phyloP scores from a whole-genome alignment of 2,797 vertebrate genomes.

The Ceyx erithaca region DNA sequence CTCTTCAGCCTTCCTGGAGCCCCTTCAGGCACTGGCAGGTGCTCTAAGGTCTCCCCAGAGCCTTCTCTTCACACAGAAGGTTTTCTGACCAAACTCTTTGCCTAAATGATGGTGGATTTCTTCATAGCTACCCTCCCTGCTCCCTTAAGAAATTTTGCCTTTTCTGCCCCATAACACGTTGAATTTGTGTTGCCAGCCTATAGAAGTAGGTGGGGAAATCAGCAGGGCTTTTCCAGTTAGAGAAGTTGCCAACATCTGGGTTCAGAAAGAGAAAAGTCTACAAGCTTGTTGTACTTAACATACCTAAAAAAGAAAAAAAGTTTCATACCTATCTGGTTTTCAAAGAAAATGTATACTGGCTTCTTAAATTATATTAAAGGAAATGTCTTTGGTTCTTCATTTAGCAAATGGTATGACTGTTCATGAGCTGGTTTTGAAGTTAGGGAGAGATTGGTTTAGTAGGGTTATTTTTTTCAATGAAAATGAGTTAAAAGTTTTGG shows the following conservation, averaged over 20 bases:
- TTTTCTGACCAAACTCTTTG: neutral
- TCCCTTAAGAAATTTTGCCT: neutral
- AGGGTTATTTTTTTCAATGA: neutral
- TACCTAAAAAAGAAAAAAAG: neutral
- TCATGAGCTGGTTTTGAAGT: neutral
- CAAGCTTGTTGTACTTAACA: neutral
- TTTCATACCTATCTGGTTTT: neutral
- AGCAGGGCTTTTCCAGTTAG: neutral
- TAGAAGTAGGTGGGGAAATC: neutral
- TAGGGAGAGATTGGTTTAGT: neutral
- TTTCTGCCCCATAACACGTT: neutral
- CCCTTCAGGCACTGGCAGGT: no score
- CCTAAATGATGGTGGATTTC: neutral
- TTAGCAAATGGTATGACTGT: neutral
- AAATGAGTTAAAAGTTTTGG: conserved; percentile 35
- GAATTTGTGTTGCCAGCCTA: neutral
- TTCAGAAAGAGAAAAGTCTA: conserved; percentile 15
- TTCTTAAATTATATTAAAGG: neutral
- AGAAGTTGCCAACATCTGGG: neutral
- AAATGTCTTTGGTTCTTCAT: neutral
- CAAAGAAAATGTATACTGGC: neutral
- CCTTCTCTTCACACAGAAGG: neutral
- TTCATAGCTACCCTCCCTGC: neutral
- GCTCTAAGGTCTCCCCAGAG: no score
- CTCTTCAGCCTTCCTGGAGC: no score